Conservation (phyloP, 2,113 vertebrate species). For the Gopherus flavomarginatus region DNA sequence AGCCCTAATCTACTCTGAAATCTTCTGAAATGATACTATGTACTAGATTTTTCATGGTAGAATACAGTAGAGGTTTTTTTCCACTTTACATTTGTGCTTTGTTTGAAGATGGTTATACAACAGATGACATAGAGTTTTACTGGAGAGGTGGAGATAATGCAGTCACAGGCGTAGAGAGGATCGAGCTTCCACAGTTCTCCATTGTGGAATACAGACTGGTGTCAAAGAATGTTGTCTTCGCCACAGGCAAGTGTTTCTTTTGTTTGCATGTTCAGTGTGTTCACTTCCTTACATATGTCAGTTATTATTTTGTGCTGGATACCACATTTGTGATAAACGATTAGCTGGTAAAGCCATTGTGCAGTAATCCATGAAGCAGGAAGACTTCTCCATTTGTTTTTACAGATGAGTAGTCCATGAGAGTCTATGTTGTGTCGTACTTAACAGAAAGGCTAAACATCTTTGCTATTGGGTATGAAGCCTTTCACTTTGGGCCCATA, state of each 20-base stretch:
- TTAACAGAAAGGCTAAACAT: not conserved
- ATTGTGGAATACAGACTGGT: slow-evolving; percentile 96
- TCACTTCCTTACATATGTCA: not conserved
- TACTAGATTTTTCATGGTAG: not conserved
- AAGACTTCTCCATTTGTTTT: not conserved
- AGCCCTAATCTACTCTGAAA: not conserved
- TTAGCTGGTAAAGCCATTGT: not conserved
- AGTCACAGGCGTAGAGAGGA: slow-evolving; percentile 93
- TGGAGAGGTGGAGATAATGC: slow-evolving; percentile 95
- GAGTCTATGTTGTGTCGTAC: not conserved
- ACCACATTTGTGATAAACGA: not conserved
- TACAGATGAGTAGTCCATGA: not conserved
- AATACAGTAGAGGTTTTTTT: not conserved
- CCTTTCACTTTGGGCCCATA: not conserved
- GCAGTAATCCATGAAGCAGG: not conserved
- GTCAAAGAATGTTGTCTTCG: slow-evolving; percentile 97
- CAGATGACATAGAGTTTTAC: slow-evolving; percentile 98
- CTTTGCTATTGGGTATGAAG: not conserved
- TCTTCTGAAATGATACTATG: not conserved
- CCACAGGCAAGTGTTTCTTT: slow-evolving; percentile 86
- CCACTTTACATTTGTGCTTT: slow-evolving; percentile 22
- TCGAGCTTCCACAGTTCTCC: slow-evolving; percentile 98
- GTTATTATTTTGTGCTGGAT: not conserved
- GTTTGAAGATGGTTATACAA: slow-evolving; percentile 94
- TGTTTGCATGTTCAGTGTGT: not conserved